Percentiles rank a stretch among this genome's conserved stretches.
phyloP scores from a whole-genome alignment of 2,797 vertebrate genomes.

The Percopsis omiscomaycus region DNA sequence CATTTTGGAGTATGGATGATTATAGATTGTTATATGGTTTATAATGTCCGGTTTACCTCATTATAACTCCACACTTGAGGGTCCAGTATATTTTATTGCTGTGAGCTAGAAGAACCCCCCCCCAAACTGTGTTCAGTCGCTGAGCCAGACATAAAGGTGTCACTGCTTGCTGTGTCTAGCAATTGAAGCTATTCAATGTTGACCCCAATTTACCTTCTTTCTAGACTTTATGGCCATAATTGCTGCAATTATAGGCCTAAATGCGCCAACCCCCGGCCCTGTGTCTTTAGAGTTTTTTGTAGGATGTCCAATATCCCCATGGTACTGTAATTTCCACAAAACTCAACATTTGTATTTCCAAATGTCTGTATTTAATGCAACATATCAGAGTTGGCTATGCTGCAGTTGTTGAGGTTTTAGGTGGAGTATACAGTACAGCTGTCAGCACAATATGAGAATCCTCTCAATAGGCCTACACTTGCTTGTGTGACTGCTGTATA shows the following conservation, averaged over 20 bases:
- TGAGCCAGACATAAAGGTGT: slow-evolving; percentile 74
- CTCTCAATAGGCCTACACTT: slow-evolving; percentile 63
- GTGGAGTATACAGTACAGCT: not conserved
- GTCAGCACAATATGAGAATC: slow-evolving; percentile 69
- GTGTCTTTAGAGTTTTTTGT: slow-evolving; percentile 56
- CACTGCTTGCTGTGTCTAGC: slow-evolving; percentile 71
- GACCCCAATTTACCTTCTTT: slow-evolving; percentile 71
- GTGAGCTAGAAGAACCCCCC: slow-evolving; percentile 55
- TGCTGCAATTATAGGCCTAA: slow-evolving; percentile 61
- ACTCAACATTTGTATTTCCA: slow-evolving; percentile 17
- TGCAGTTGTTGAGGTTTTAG: not conserved
- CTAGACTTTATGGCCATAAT: slow-evolving; percentile 74
- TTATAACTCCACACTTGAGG: slow-evolving; percentile 16
- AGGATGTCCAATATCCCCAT: slow-evolving; percentile 62
- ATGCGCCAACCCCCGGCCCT: slow-evolving; percentile 45
- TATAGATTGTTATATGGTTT: no score
- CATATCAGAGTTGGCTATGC: slow-evolving; percentile 55
- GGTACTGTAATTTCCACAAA: slow-evolving; percentile 46
- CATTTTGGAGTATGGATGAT: no score
- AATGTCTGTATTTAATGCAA: slow-evolving; percentile 47
- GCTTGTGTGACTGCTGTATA: slow-evolving; percentile 61
- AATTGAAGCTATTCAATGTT: slow-evolving; percentile 69
- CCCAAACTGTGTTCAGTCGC: slow-evolving; percentile 52
- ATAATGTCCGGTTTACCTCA: not conserved
- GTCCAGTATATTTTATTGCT: slow-evolving; percentile 57